Evolutionary conservation across 2,888 invertebrate genomes (phyloP), one percentile per base, ranked within the genome.

Genomic region (Diarsia dahlii): DNA sequence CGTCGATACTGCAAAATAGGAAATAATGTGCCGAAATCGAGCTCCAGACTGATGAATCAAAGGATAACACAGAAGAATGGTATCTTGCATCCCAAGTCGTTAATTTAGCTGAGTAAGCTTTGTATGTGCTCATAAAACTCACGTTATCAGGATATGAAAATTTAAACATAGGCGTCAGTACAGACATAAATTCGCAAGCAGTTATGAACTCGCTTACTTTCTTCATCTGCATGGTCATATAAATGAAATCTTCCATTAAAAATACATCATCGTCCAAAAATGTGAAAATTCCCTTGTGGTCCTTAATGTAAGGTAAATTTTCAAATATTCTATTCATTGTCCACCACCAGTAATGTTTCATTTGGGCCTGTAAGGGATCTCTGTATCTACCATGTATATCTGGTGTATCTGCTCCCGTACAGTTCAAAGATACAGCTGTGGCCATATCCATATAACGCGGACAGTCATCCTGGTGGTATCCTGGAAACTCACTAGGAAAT

Each of bases 311-410:
- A 0, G 86, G 80, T 56, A 93, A 67, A 71, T 87, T 88, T 78
- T 93, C 93, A 76, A 95, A 95, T 48, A 94, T 88, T 68, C 84
- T 91, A 82, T 94, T 94, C 6, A 92, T 90, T 15, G 94, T 93
- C 95, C 95, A 95, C 95, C 95, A 95, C 94, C 94, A 94, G 66
- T 90, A 91, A 78, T 93, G 93, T 82, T 95, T 95, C 45, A 69
- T 89, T 86, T 92, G 90, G 15, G 90, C 81, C 15, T 75, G 63
- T 18, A 81, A 23, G 23, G 94, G 92, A 20, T 93, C 84, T 67
- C 94, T 90, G 65, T 90, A 93, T 50, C 78, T 88, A 0, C 93
- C 93, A 58, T 91, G 90, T 70, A 90, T 81, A 69, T 94, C 93
- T 52, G 91, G 90, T n/a, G 75, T 87, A 45, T 71, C 78, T 15